These are phyloP conservation scores for Nanger granti DNA, from an alignment of 2,113 vertebrate genomes.

Conservation along the genomic window DNA sequence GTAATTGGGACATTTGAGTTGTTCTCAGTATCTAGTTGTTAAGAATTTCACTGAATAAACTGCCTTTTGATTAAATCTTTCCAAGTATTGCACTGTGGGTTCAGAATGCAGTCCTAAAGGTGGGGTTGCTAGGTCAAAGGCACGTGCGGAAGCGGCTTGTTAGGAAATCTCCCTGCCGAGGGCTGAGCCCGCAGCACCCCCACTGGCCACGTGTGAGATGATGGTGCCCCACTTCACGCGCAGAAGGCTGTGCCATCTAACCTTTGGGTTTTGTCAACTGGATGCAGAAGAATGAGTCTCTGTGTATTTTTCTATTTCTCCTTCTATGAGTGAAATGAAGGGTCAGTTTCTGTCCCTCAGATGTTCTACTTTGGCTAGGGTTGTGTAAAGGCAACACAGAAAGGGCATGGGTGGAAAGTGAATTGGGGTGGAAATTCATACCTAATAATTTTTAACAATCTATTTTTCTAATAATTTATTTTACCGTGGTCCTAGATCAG, in stretches of 20 bases:
- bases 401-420: not conserved
- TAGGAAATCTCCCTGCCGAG: rapidly evolving
- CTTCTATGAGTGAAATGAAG: not conserved
- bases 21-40: not conserved
- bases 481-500: not conserved
- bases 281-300: not conserved
- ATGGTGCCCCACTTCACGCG: not conserved
- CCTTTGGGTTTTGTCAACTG: not conserved
- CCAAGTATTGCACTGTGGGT: not conserved
- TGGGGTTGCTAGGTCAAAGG: not conserved
- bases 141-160: not conserved
- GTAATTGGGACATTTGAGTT: not conserved
- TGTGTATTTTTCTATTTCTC: not conserved
- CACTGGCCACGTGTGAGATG: not conserved
- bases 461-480: not conserved
- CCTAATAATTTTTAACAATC: not conserved
- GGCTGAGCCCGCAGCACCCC: too few relatives aligned
- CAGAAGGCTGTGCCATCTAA: not conserved
- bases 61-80: not conserved
- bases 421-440: not conserved
- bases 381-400: too few relatives aligned
- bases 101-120: not conserved
- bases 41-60: not conserved
- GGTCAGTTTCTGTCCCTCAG: not conserved
- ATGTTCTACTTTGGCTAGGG: not conserved